Percentiles rank a stretch among this genome's conserved stretches.
phyloP scores from a whole-genome alignment of 2,113 vertebrate species.

The Excalfactoria chinensis region DNA sequence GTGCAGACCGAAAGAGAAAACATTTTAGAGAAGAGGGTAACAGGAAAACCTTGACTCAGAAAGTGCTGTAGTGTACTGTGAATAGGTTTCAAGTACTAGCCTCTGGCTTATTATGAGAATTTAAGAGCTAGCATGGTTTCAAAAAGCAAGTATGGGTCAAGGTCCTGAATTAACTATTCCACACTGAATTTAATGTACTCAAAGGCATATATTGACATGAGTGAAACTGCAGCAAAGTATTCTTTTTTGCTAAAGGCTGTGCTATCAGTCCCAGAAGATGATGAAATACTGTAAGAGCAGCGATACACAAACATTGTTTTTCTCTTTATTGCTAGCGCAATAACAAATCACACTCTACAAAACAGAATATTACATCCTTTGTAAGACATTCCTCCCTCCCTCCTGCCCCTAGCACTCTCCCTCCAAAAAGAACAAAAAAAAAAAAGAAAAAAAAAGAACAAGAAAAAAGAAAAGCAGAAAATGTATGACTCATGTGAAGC shows the following conservation, averaged over 20 bases:
- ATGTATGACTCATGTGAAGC: not conserved
- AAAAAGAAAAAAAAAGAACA: not conserved
- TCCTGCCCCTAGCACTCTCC: not conserved
- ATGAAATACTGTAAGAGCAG: constrained; percentile 33
- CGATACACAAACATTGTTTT: constrained; percentile 47
- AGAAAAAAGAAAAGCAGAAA: not conserved
- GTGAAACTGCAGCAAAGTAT: constrained; percentile 30
- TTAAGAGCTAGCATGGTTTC: constrained; percentile 65
- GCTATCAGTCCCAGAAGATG: constrained; percentile 37
- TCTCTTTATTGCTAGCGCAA: constrained; percentile 24
- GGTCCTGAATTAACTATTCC: constrained; percentile 64
- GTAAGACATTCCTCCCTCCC: not conserved
- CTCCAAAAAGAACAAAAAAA: not conserved
- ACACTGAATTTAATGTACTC: constrained; percentile 47
- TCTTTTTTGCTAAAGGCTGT: constrained; percentile 35
- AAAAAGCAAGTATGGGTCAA: constrained; percentile 63
- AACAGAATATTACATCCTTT: constrained; percentile 16
- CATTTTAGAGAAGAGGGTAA: constrained; percentile 29
- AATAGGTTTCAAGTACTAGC: constrained; percentile 46
- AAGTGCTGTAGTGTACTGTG: not conserved
- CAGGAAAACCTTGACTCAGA: constrained; percentile 25
- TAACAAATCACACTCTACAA: constrained; percentile 9
- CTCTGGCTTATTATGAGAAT: constrained; percentile 50
- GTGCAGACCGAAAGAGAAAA: constrained; percentile 56
- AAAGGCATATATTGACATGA: constrained; percentile 49